Evolutionary conservation across 2,888 invertebrate species (phyloP).

Genomic region (Ectobius pallidus): DNA sequence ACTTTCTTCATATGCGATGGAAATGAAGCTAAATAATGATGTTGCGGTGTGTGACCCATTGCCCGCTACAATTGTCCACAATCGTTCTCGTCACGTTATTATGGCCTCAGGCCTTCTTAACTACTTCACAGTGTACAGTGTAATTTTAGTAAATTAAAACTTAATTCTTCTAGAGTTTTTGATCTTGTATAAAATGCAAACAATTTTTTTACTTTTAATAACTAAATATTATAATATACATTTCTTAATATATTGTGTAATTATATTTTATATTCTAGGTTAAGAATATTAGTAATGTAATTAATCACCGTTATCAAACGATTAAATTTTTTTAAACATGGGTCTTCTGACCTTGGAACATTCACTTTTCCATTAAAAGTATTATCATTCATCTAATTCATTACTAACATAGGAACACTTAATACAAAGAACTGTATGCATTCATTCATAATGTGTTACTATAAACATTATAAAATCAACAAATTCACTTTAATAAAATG

Average conservation of each 20-base stretch:
- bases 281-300: slow-evolving; percentile 32
- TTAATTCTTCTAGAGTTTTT: slow-evolving; percentile 20
- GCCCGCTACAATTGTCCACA: slow-evolving; percentile 31
- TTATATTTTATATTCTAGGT: slow-evolving; percentile 30
- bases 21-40: slow-evolving; percentile 42
- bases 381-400: slow-evolving; percentile 27
- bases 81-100: not conserved
- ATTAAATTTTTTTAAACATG: slow-evolving; percentile 39
- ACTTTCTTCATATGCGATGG: slow-evolving; percentile 42
- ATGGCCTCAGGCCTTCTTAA: slow-evolving; percentile 17
- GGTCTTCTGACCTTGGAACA: slow-evolving; percentile 42
- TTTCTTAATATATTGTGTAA: slow-evolving; percentile 33
- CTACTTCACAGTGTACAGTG: slow-evolving; percentile 29
- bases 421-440: slow-evolving; percentile 43
- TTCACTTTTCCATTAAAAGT: slow-evolving; percentile 36
- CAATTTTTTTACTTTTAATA: slow-evolving; percentile 29
- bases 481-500: not conserved
- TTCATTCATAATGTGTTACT: slow-evolving; percentile 20
- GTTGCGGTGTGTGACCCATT: slow-evolving; percentile 33
- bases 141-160: slow-evolving; percentile 25
- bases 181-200: slow-evolving; percentile 36
- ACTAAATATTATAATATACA: slow-evolving; percentile 32
- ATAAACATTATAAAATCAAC: slow-evolving; percentile 15
- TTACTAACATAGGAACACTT: slow-evolving; percentile 44
- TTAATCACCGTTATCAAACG: slow-evolving; percentile 32